A percentile compares a stretch with the other conserved stretches of the same genome.
Evolutionary conservation across 2,888 invertebrate species (phyloP).

Genomic region (Periphyllus acericola): DNA sequence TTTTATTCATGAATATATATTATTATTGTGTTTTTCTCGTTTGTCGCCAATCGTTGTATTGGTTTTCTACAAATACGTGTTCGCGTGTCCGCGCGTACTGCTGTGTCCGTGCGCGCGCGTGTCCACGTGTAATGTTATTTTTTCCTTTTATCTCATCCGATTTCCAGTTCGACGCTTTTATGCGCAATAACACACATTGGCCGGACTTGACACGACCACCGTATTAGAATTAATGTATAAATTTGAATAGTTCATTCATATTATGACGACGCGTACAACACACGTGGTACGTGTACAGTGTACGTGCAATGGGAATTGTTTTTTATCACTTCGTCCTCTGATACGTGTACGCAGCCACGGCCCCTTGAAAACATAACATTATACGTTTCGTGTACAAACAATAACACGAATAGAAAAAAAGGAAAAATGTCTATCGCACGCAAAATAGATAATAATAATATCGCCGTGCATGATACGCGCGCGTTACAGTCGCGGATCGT

Average conservation of each 20-base stretch:
- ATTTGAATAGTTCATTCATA: constrained; percentile 3
- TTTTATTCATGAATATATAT: constrained; percentile 18
- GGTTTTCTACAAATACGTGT: neutral
- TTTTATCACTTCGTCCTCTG: neutral
- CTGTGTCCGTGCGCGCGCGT: too few relatives aligned
- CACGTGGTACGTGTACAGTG: neutral
- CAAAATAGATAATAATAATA: too few relatives aligned
- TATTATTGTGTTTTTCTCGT: constrained; percentile 9
- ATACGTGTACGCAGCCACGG: neutral
- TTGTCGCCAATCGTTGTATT: neutral
- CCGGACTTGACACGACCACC: neutral
- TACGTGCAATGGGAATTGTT: neutral
- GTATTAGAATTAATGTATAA: constrained; percentile 11
- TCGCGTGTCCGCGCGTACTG: too few relatives aligned
- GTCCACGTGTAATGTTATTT: neutral
- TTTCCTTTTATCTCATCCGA: neutral
- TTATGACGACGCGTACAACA: neutral
- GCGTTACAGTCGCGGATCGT: too few relatives aligned
- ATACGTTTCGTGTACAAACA: too few relatives aligned
- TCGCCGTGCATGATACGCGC: too few relatives aligned
- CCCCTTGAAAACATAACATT: too few relatives aligned
- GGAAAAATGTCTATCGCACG: too few relatives aligned
- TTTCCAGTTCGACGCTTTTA: neutral
- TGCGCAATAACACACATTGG: neutral
- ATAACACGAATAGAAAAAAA: too few relatives aligned